Evolutionary conservation across 1,140 invertebrate genomes (phyloP), one percentile per base, ranked within the genome.

Genomic region (Thrips palmi): DNA sequence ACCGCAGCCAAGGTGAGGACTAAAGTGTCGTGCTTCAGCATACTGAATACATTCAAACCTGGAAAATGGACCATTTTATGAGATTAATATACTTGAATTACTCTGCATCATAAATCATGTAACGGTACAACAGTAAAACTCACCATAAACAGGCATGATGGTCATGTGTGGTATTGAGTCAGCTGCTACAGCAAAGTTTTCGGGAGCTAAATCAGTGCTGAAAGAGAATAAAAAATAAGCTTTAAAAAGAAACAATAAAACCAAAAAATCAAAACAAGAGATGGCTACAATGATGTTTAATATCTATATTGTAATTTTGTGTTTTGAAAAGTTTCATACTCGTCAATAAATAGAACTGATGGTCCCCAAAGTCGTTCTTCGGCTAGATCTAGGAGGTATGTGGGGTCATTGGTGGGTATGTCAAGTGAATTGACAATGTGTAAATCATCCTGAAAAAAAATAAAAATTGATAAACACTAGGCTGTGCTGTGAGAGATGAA

Each of bases 21-120:
- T 11, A 98, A 54, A 0, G 92, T 97, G 41, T 91, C 76, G 61
- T 97, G 84, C 64, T 97, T 98, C 23, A 97, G 54, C 84, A 98
- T 94, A 54, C 68, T 93, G n/a, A n/a, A n/a, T n/a, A n/a, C n/a
- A n/a, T n/a, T n/a, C n/a, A n/a, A n/a, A n/a, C n/a, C n/a, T n/a
- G n/a, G n/a, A n/a, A n/a, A n/a, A n/a, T n/a, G n/a, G n/a, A n/a
- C n/a, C n/a, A n/a, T n/a, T n/a, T n/a, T n/a, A n/a, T n/a, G n/a
- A n/a, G n/a, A n/a, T n/a, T n/a, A n/a, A n/a, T n/a, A n/a, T n/a
- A n/a, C n/a, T n/a, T 33, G 11, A 11, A 4, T 36, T 12, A 22
- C 20, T 21, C 18, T 36, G 21, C n/a, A 8, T 19, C 21, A n/a
- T n/a, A 38, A 17, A 12, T 7, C 23, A 4, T 14, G 7, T 15